Conservation (phyloP, 2,888 invertebrate species). For the Ophion ventricosus region DNA sequence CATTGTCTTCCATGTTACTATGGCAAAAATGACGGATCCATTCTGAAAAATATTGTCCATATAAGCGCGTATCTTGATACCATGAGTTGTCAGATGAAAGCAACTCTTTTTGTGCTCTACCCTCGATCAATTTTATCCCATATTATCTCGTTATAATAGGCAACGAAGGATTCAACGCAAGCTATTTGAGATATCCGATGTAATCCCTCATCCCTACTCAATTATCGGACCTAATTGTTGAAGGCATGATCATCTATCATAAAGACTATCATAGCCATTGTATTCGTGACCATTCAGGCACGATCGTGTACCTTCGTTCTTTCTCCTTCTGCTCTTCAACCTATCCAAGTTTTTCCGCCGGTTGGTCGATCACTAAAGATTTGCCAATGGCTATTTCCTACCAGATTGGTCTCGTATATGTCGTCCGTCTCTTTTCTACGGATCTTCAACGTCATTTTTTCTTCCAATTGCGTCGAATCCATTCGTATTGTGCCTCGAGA, state of each 20-base stretch:
- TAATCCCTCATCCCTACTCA: slow-evolving; percentile 22
- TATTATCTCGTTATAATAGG: background rate
- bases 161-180: background rate
- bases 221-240: slow-evolving; percentile 23
- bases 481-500: slow-evolving; percentile 28
- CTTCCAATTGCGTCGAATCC: slow-evolving; percentile 37
- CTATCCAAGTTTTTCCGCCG: background rate
- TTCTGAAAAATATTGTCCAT: slow-evolving; percentile 7
- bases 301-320: background rate
- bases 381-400: background rate
- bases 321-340: background rate
- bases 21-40: background rate
- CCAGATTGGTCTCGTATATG: background rate
- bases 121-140: slow-evolving; percentile 3
- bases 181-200: slow-evolving; percentile 27
- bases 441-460: slow-evolving; percentile 28
- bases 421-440: background rate
- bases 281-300: slow-evolving; percentile 13
- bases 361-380: slow-evolving; percentile 18
- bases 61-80: background rate
- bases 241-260: slow-evolving; percentile 15
- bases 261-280: background rate
- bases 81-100: slow-evolving; percentile 5
- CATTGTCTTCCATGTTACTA: background rate
- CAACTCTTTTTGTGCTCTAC: background rate